phyloP scores from a whole-genome alignment of 2,888 invertebrate species.

The Oscheius onirici region DNA sequence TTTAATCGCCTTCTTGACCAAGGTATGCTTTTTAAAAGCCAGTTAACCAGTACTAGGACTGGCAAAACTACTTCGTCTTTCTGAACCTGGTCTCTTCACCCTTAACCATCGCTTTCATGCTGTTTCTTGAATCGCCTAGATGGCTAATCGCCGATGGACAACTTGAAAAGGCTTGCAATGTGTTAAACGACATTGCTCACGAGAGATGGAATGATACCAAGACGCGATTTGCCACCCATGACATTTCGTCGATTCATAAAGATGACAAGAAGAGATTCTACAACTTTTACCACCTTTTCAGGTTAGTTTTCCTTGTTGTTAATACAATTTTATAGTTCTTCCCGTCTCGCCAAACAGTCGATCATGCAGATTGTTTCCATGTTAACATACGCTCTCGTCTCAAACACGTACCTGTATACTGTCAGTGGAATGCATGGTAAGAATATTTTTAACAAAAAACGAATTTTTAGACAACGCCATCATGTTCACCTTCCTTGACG shows the following conservation, averaged over 20 bases:
- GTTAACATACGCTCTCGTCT: conserved; percentile 66
- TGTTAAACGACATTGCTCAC: conserved; percentile 66
- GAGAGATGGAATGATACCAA: conserved; percentile 67
- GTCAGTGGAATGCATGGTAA: conserved; percentile 52
- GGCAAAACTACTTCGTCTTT: conserved; percentile 69
- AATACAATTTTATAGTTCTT: conserved; percentile 26
- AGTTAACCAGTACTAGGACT: conserved; percentile 47
- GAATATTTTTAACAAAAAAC: not conserved
- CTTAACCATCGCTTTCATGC: conserved; percentile 65
- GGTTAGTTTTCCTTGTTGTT: not conserved
- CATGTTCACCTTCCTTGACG: conserved; percentile 63
- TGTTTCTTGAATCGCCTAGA: conserved; percentile 63
- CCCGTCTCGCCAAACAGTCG: conserved; percentile 63
- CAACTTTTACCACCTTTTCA: conserved; percentile 64
- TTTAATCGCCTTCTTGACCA: conserved; percentile 61
- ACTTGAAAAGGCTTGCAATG: conserved; percentile 61
- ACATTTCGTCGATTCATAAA: conserved; percentile 52
- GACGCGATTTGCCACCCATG: conserved; percentile 55
- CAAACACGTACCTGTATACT: conserved; percentile 61
- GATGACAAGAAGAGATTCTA: conserved; percentile 55
- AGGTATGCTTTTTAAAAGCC: conserved; percentile 25
- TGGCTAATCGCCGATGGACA: conserved; percentile 63
- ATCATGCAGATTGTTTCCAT: conserved; percentile 65
- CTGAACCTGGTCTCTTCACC: conserved; percentile 64
- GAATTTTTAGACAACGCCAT: conserved; percentile 54